These are phyloP conservation scores for Andinoacara biseriatus DNA, from an alignment of 2,113 vertebrate species.

Conservation along the genomic window DNA sequence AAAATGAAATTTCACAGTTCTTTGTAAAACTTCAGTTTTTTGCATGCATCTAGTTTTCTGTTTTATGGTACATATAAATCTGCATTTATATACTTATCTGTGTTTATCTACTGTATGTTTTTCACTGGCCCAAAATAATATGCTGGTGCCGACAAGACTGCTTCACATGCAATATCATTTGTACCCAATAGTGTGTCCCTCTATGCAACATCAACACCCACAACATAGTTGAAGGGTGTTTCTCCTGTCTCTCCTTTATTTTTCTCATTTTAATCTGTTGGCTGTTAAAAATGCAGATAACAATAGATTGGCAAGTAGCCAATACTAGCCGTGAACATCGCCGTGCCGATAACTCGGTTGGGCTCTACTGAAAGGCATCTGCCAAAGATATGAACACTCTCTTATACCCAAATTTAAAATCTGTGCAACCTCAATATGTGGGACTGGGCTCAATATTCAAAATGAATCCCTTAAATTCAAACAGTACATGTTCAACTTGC, in stretches of 20 bases:
- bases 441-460: not conserved
- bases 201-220: not conserved
- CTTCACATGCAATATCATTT: not conserved
- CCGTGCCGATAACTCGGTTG: fast-evolving
- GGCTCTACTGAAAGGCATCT: not conserved
- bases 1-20: not conserved
- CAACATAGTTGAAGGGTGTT: not conserved
- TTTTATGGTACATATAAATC: not conserved
- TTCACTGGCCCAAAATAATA: not conserved
- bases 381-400: not conserved
- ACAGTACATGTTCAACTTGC: not conserved
- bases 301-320: not conserved
- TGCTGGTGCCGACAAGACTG: not conserved
- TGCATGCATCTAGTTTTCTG: not conserved
- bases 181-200: not conserved
- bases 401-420: not conserved
- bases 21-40: not conserved
- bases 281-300: not conserved
- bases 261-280: not conserved
- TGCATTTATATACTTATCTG: not conserved
- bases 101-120: not conserved
- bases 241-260: not conserved
- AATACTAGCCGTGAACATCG: fast-evolving
- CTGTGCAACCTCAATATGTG: not conserved
- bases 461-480: not conserved